Conservation (phyloP, 2,888 invertebrate species). For the Napeogenes inachia region DNA sequence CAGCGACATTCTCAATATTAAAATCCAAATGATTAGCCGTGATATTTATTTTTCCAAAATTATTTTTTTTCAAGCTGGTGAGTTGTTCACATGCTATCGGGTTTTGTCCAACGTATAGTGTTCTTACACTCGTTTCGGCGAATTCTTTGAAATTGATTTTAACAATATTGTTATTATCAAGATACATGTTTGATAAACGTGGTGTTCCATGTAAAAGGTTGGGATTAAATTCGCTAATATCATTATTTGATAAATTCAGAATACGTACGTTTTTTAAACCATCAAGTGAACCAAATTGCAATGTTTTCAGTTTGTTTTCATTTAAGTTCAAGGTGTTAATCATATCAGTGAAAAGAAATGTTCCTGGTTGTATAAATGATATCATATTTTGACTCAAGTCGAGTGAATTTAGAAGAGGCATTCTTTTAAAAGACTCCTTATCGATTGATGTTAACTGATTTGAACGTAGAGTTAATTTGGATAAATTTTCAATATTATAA, state of each 20-base stretch:
- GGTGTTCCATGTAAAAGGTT: constrained; percentile 23
- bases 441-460: constrained; percentile 21
- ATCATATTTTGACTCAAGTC: constrained; percentile 27
- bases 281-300: constrained; percentile 24
- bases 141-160: constrained; percentile 17
- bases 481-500: constrained; percentile 16
- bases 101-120: constrained; percentile 28
- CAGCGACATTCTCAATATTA: constrained; percentile 26
- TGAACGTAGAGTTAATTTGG: constrained; percentile 15
- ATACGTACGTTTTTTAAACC: constrained; percentile 18
- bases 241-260: constrained; percentile 29
- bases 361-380: constrained; percentile 27
- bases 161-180: constrained; percentile 25
- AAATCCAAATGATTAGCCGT: constrained; percentile 21
- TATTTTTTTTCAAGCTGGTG: constrained; percentile 13
- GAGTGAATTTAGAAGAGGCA: constrained; percentile 18
- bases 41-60: constrained; percentile 9
- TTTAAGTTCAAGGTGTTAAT: constrained; percentile 23
- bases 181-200: constrained; percentile 16
- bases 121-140: constrained; percentile 8
- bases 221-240: constrained; percentile 16
- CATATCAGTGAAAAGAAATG: constrained; percentile 21
- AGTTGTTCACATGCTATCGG: constrained; percentile 23
- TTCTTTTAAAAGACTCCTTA: constrained; percentile 20
- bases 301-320: constrained; percentile 14